Evolutionary conservation across 2,888 invertebrate species (phyloP).

Genomic region (Athalia cordata): DNA sequence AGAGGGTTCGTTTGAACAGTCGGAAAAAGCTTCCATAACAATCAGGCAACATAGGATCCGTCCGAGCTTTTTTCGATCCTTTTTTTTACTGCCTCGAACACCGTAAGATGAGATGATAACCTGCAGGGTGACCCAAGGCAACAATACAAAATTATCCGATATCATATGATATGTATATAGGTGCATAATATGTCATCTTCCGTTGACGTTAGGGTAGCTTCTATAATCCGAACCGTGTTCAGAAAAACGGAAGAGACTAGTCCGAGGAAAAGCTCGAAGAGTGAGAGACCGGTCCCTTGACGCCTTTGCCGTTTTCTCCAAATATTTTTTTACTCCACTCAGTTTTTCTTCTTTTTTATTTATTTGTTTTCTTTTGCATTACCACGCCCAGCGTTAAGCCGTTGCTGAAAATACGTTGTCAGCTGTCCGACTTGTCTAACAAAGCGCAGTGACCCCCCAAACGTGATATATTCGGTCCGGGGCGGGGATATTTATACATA

Average conservation of each 20-base stretch:
- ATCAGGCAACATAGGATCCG: too few relatives aligned
- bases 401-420: slow-evolving; percentile 15
- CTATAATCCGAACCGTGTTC: neutral
- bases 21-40: too few relatives aligned
- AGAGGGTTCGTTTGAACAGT: too few relatives aligned
- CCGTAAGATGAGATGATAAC: neutral
- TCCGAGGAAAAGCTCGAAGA: neutral
- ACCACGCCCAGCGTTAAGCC: slow-evolving; percentile 4
- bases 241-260: neutral
- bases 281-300: slow-evolving; percentile 2
- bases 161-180: neutral
- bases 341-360: neutral
- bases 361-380: neutral
- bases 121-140: neutral
- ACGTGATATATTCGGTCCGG: slow-evolving; percentile 6
- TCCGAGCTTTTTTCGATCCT: neutral
- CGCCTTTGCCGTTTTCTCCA: neutral
- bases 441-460: slow-evolving; percentile 24
- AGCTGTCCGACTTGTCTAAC: slow-evolving; percentile 26
- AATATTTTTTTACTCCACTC: too few relatives aligned
- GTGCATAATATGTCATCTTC: neutral
- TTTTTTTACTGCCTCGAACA: neutral
- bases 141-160: neutral
- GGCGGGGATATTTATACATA: slow-evolving; percentile 12
- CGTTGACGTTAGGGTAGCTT: neutral